These are phyloP conservation scores for Acleris sparsana DNA, from an alignment of 2,888 invertebrate species.

Conservation along the genomic window DNA sequence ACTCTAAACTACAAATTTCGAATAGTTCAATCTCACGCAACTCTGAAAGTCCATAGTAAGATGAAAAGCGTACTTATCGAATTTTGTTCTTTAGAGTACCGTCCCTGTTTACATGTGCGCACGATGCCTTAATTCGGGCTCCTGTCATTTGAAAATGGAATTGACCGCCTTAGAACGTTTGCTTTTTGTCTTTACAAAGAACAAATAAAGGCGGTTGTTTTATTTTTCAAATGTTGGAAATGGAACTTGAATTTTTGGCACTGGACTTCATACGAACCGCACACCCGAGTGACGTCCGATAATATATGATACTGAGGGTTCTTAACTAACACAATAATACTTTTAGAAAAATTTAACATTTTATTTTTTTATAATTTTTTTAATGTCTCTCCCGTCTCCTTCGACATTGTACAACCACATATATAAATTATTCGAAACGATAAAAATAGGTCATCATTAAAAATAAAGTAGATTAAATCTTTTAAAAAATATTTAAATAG, in stretches of 20 bases:
- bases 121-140: slow-evolving; percentile 59
- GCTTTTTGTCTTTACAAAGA: not conserved
- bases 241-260: slow-evolving; percentile 60
- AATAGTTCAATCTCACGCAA: too few relatives aligned
- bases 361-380: slow-evolving; percentile 81
- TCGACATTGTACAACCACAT: slow-evolving; percentile 81
- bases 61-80: too few relatives aligned
- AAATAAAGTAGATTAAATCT: slow-evolving; percentile 82
- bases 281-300: slow-evolving; percentile 64
- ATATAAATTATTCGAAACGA: slow-evolving; percentile 83
- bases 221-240: slow-evolving; percentile 10
- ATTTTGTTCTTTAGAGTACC: too few relatives aligned
- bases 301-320: slow-evolving; percentile 60
- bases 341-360: slow-evolving; percentile 74
- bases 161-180: not conserved
- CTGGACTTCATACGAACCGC: slow-evolving; percentile 62
- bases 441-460: slow-evolving; percentile 81
- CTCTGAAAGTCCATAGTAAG: too few relatives aligned
- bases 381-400: slow-evolving; percentile 76
- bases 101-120: slow-evolving; percentile 40
- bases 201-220: not conserved
- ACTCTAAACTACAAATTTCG: slow-evolving; percentile 39
- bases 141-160: slow-evolving; percentile 41
- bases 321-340: slow-evolving; percentile 68
- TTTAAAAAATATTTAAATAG: slow-evolving; percentile 80